These are phyloP conservation scores for Mola mola DNA, from an alignment of 2,113 vertebrate species.

Conservation along the genomic window DNA sequence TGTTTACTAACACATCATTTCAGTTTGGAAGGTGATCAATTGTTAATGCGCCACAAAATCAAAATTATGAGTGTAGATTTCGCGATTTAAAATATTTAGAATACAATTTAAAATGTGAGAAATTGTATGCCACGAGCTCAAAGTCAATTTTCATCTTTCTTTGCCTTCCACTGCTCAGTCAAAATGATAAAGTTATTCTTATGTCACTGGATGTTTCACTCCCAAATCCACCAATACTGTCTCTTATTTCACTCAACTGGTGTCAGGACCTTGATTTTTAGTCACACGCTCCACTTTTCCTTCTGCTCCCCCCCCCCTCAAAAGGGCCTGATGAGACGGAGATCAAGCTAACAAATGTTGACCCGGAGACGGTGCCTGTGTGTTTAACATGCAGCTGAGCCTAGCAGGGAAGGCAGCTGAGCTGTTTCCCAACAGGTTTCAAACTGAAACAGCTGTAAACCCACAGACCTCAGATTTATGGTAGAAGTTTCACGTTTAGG, in stretches of 20 bases:
- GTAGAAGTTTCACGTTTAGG: too few species aligned
- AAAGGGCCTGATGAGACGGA: conserved; percentile 55
- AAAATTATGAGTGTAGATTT: too few species aligned
- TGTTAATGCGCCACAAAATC: too few species aligned
- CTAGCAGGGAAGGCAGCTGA: conserved; percentile 32
- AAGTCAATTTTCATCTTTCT: too few species aligned
- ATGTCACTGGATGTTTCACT: not conserved
- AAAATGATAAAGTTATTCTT: conserved; percentile 3
- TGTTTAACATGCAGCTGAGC: conserved; percentile 73
- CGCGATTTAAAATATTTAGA: too few species aligned
- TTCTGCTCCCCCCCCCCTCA: conserved; percentile 51
- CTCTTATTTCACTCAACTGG: conserved; percentile 1
- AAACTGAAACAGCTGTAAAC: conserved; percentile 53
- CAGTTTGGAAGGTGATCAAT: too few species aligned
- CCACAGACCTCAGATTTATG: conserved; percentile 4
- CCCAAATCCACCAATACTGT: not conserved
- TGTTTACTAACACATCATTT: too few species aligned
- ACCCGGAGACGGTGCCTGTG: conserved; percentile 62
- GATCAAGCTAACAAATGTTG: conserved; percentile 22
- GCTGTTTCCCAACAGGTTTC: conserved; percentile 45
- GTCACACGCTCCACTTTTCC: conserved; percentile 53
- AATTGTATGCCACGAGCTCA: too few species aligned
- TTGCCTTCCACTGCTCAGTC: too few species aligned
- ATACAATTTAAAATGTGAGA: not conserved
- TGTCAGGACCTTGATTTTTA: conserved; percentile 19